phyloP scores from a whole-genome alignment of 2,888 invertebrate species.

The Calliphora vomitoria region DNA sequence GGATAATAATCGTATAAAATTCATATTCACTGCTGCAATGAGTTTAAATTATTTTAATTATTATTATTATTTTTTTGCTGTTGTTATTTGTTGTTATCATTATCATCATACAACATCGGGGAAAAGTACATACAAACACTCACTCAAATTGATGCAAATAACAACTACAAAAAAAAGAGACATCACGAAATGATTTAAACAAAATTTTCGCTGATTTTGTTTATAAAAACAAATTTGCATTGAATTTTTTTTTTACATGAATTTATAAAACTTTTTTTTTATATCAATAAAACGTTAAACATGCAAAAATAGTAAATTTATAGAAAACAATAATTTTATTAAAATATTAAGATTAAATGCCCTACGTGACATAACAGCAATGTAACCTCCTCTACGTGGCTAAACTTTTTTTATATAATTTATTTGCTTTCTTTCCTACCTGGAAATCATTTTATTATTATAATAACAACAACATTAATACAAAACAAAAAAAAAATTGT shows the following conservation, averaged over 20 bases:
- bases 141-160: constrained; percentile 19
- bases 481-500: neutral
- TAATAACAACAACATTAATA: too few species aligned
- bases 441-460: constrained; percentile 31
- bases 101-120: constrained; percentile 37
- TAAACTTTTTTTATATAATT: constrained; percentile 13
- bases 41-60: constrained; percentile 71
- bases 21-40: constrained; percentile 47
- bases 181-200: constrained; percentile 67
- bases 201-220: constrained; percentile 32
- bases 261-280: constrained; percentile 7
- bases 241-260: constrained; percentile 28
- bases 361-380: constrained; percentile 64
- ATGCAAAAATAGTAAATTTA: constrained; percentile 58
- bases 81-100: constrained; percentile 41
- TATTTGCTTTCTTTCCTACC: constrained; percentile 36
- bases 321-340: constrained; percentile 33
- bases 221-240: constrained; percentile 42
- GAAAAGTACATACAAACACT: constrained; percentile 7
- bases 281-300: constrained; percentile 51
- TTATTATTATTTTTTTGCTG: constrained; percentile 33
- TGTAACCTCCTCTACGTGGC: constrained; percentile 55
- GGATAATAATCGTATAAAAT: constrained; percentile 63
- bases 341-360: constrained; percentile 67
- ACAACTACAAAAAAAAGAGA: neutral